Evolutionary conservation across 2,888 invertebrate genomes (phyloP).

Genomic region (Troides helena): DNA sequence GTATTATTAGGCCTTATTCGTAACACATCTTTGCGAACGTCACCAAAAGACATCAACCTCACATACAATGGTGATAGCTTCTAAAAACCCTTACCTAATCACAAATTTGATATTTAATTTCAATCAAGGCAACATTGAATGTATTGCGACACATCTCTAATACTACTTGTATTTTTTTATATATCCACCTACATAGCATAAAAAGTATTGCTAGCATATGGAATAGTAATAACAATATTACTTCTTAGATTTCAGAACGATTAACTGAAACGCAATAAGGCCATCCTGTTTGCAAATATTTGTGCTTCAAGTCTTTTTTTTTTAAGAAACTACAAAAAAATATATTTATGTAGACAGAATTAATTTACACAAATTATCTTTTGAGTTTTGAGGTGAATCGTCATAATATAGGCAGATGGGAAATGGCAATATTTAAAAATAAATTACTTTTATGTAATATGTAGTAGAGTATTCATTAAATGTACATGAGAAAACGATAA

Average conservation of each 20-base stretch:
- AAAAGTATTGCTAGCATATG: neutral
- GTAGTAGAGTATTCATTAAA: too few relatives aligned
- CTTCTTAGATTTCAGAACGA: neutral
- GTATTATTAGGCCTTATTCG: conserved; percentile 22
- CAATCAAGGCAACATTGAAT: conserved; percentile 56
- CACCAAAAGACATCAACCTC: conserved; percentile 12
- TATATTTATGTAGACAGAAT: too few relatives aligned
- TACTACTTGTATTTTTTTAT: conserved; percentile 31
- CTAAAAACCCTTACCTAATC: conserved; percentile 32
- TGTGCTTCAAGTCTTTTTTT: too few relatives aligned
- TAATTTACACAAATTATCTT: too few relatives aligned
- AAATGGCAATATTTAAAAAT: too few relatives aligned
- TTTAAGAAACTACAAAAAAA: too few relatives aligned
- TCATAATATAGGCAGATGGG: too few relatives aligned
- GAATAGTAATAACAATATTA: neutral
- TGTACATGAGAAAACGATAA: too few relatives aligned
- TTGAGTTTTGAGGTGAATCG: too few relatives aligned
- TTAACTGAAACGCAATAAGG: neutral
- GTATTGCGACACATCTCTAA: conserved; percentile 35
- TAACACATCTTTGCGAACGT: conserved; percentile 7
- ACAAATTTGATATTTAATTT: conserved; percentile 33
- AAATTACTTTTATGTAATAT: too few relatives aligned
- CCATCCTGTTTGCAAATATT: too few relatives aligned
- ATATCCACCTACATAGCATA: conserved; percentile 34
- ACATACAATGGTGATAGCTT: conserved; percentile 5